These are phyloP conservation scores for Todiramphus saurophagus DNA, from an alignment of 2,113 vertebrate species.

Conservation along the genomic window DNA sequence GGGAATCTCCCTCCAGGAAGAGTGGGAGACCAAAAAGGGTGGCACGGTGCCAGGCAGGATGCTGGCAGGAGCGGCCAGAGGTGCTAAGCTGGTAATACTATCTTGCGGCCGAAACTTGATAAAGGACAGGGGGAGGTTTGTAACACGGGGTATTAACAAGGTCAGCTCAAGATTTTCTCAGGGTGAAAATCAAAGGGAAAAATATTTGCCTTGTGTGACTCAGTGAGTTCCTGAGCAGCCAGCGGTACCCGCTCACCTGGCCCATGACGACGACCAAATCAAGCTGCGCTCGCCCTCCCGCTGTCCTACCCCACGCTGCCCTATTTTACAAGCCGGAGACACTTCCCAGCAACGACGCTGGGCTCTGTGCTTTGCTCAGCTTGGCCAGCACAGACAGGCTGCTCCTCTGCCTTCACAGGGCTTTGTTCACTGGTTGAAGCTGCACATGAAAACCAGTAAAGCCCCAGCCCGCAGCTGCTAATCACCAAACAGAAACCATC, in stretches of 20 bases:
- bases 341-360: neutral
- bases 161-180: slow-evolving; percentile 29
- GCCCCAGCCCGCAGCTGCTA: neutral
- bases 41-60: neutral
- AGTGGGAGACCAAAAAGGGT: rapidly evolving
- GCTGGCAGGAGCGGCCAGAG: neutral
- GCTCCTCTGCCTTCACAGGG: neutral
- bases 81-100: slow-evolving; percentile 10
- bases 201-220: slow-evolving; percentile 54
- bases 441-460: rapidly evolving
- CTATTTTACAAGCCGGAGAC: rapidly evolving
- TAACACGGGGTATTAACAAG: neutral
- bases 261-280: neutral
- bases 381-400: neutral
- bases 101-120: neutral
- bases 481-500: rapidly evolving
- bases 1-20: neutral
- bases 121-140: neutral
- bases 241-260: neutral
- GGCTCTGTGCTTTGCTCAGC: neutral
- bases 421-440: rapidly evolving
- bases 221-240: slow-evolving; percentile 34
- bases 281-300: neutral
- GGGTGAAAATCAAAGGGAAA: slow-evolving; percentile 58
- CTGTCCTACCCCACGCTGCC: rapidly evolving